Base-by-base conservation (phyloP, 2,113 vertebrate species). In the Lasiurus borealis region DNA sequence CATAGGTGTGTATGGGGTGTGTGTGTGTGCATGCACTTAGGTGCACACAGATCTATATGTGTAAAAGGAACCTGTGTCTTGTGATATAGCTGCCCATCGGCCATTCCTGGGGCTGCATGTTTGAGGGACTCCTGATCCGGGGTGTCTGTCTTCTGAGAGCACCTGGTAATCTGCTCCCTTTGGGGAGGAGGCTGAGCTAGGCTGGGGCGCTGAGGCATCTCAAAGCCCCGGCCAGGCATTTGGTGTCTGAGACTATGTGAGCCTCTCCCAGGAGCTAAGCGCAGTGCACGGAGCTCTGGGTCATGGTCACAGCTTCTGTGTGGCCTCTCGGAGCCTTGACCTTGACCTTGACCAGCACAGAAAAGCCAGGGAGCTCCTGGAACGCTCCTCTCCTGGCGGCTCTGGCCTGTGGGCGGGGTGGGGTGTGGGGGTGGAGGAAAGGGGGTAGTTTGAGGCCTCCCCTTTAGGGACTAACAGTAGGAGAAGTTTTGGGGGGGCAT, bases 21-120 rank as follows among this genome's bases (percentile, higher is more conserved):
- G 34, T 16, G 25, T 15, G 68, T 50, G 68, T 25, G 1, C 9
- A 1, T 5, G 9, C 16, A 1, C 2, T 2, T n/a, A 1, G 2
- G 0, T 5, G 9, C 16, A 0, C 3, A 3, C 11, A 71, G 46
- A 34, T 78, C 16, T 44, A 27, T 21, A 10, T 27, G 5, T 62
- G 40, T 71, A 50, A n/a, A 10, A 80, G 72, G 19, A 62, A 66
- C 52, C 64, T 10, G 40, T 71, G 11, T 12, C 75, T 48, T 25
- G 1, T n/a, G 8, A 6, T 1, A 1, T 27, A 19, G 68, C 77
- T 54, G 36, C 83, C 36, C 4, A 2, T 13, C 16, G 40, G 40
- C 57, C 25, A 0, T 31, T 73, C 83, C 57, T 16, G n/a, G 46
- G 50, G 6, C 76, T 57, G 46, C 2, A 31, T n/a, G 23, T 46